These are phyloP conservation scores for Elanoides forficatus DNA, from an alignment of 2,113 vertebrate species.

Conservation along the genomic window DNA sequence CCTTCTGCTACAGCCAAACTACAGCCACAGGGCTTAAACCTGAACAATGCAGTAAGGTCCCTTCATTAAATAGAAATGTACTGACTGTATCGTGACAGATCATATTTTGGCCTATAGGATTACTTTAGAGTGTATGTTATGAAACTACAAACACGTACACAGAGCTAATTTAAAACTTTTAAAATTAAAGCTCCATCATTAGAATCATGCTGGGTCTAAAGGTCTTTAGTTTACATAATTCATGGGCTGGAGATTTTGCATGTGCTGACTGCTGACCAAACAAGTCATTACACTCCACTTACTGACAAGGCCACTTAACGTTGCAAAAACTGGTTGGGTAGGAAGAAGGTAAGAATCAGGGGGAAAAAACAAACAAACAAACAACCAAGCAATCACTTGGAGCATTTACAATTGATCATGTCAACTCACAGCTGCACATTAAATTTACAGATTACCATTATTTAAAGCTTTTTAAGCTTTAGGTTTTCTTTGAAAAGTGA, in stretches of 20 bases:
- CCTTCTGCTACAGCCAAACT: not conserved
- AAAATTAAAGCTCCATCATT: not conserved
- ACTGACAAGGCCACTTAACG: not conserved
- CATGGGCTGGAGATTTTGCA: not conserved
- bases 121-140: not conserved
- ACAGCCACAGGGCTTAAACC: not conserved
- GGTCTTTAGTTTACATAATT: conserved; percentile 34
- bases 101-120: not conserved
- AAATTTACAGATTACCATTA: not conserved
- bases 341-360: not conserved
- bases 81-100: accelerated
- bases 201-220: not conserved
- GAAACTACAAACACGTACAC: not conserved
- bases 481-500: not conserved
- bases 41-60: not conserved
- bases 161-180: not conserved
- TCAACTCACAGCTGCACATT: not conserved
- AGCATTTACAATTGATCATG: not conserved
- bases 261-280: conserved; percentile 28
- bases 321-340: not conserved
- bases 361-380: too few relatives aligned
- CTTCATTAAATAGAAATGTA: accelerated
- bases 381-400: not conserved
- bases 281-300: not conserved
- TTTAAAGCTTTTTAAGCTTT: not conserved